phyloP scores from a whole-genome alignment of 2,113 vertebrate species.

The Pseudorhombus dupliciocellatus region DNA sequence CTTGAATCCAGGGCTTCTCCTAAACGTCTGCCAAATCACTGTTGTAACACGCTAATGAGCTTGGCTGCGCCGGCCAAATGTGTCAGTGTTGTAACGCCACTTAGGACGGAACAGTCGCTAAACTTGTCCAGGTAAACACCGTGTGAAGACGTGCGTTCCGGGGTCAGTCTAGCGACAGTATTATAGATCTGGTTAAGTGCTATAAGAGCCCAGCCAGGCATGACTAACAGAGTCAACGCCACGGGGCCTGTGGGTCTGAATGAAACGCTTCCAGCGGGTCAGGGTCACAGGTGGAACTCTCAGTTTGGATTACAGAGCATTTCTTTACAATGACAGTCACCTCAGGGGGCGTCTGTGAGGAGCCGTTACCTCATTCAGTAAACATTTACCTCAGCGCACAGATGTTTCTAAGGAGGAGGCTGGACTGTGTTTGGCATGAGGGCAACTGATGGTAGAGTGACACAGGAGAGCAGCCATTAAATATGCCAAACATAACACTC shows the following conservation, averaged over 20 bases:
- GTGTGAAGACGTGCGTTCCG: slow-evolving; percentile 29
- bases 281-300: slow-evolving; percentile 9
- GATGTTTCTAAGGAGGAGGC: neutral
- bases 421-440: too few relatives aligned
- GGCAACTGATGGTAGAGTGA: neutral
- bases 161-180: slow-evolving; percentile 16
- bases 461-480: too few relatives aligned
- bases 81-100: slow-evolving; percentile 34
- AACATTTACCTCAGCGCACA: neutral
- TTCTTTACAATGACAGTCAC: neutral
- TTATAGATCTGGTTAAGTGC: slow-evolving; percentile 31
- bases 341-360: neutral
- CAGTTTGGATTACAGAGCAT: slow-evolving; percentile 1
- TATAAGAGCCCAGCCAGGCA: slow-evolving; percentile 24
- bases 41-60: slow-evolving; percentile 17
- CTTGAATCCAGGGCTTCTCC: neutral
- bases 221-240: slow-evolving; percentile 21
- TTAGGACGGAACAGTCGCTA: neutral
- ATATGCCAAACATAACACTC: too few relatives aligned
- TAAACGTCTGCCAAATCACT: neutral
- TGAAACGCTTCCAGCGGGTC: slow-evolving; percentile 38
- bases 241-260: slow-evolving; percentile 18
- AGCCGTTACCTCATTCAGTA: neutral
- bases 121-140: slow-evolving; percentile 34
- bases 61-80: slow-evolving; percentile 8